Evolutionary conservation across 1,140 invertebrate genomes (phyloP).

Genomic region (Trachymyrmex septentrionalis): DNA sequence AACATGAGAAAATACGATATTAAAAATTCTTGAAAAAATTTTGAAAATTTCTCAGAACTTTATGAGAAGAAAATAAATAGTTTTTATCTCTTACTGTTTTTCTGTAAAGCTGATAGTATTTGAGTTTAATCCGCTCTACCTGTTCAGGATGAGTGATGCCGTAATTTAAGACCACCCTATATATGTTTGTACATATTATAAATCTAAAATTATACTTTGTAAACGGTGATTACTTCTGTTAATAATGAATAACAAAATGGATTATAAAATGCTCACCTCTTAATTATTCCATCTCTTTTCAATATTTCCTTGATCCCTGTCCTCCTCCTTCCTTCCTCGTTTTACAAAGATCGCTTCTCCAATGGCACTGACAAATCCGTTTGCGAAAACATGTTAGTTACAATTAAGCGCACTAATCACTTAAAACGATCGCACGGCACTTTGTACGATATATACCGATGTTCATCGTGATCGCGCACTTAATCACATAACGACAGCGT

Average conservation of each 20-base stretch:
- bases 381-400: background rate
- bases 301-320: background rate
- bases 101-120: no score
- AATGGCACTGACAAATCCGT: background rate
- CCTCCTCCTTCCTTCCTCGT: background rate
- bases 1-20: no score
- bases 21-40: no score
- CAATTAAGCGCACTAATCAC: conserved; percentile 2
- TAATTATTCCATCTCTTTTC: background rate
- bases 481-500: background rate
- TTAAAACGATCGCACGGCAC: background rate
- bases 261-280: conserved; percentile 6
- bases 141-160: no score
- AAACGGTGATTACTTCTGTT: background rate
- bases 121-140: no score
- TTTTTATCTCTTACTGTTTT: no score
- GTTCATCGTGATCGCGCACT: background rate
- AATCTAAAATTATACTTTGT: background rate
- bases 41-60: background rate
- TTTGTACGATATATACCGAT: background rate
- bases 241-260: background rate
- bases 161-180: no score
- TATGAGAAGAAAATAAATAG: no score
- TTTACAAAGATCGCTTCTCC: background rate
- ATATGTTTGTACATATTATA: no score